Conservation (phyloP, 2,113 vertebrate genomes). For the Hippocampus abdominalis region DNA sequence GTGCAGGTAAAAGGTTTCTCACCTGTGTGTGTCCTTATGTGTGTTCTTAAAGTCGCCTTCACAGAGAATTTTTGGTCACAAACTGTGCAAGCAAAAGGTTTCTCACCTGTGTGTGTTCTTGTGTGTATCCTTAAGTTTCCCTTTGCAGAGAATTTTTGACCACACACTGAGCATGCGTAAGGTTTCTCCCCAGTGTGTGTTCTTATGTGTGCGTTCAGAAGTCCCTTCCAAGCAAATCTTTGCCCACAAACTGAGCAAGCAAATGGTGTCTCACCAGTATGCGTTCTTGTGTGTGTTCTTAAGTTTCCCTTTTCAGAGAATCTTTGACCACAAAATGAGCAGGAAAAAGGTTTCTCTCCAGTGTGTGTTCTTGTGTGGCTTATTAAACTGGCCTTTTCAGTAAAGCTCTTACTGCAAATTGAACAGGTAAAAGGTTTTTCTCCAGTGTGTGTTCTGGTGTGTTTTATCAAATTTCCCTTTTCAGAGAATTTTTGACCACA, state of each 20-base stretch:
- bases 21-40: not conserved
- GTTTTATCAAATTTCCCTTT: not conserved
- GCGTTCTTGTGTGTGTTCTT: not conserved
- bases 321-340: not conserved
- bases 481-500: not conserved
- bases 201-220: not conserved
- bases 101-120: not conserved
- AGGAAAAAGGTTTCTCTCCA: not conserved
- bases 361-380: not conserved
- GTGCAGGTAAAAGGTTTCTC: not conserved
- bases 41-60: not conserved
- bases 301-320: not conserved
- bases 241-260: not conserved
- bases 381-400: not conserved
- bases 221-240: not conserved
- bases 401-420: not conserved
- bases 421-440: slow-evolving; percentile 1
- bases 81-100: not conserved
- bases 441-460: not conserved
- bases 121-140: not conserved
- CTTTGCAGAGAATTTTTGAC: not conserved
- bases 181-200: not conserved
- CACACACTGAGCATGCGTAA: not conserved
- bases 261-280: not conserved
- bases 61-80: not conserved